Evolutionary conservation across 2,888 invertebrate species (phyloP).

Genomic region (Julus scandinavius): DNA sequence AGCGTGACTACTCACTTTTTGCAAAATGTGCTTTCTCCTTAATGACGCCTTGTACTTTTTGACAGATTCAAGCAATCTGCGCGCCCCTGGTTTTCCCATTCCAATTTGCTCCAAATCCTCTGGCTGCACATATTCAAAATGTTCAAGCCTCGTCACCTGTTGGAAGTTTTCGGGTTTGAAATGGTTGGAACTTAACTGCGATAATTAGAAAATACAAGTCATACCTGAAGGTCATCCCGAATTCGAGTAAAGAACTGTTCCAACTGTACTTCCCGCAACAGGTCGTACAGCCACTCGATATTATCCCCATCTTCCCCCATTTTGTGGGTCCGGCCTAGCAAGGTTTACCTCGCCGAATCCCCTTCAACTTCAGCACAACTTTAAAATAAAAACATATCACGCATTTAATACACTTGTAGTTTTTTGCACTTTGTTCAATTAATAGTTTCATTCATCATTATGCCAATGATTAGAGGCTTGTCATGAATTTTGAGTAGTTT

Average conservation of each 20-base stretch:
- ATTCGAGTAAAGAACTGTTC: constrained; percentile 90
- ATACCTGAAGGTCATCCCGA: constrained; percentile 88
- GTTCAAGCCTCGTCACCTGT: constrained; percentile 88
- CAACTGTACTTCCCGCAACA: constrained; percentile 89
- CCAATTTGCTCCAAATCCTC: constrained; percentile 96
- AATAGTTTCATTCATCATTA: not conserved
- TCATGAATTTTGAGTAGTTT: not conserved
- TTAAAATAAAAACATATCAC: not conserved
- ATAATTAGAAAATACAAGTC: not conserved
- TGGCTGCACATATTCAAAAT: constrained; percentile 96
- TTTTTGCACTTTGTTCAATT: not conserved
- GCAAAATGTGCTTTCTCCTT: constrained; percentile 84
- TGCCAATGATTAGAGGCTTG: not conserved
- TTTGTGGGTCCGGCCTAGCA: constrained; percentile 15
- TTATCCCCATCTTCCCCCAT: constrained; percentile 58
- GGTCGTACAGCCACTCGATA: constrained; percentile 82
- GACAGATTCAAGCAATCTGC: constrained; percentile 89
- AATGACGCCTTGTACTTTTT: constrained; percentile 85
- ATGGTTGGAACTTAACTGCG: constrained; percentile 11
- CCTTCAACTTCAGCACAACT: not conserved
- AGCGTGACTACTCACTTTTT: constrained; percentile 71
- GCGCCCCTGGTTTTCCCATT: constrained; percentile 90
- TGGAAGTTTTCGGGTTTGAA: constrained; percentile 57
- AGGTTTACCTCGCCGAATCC: not conserved
- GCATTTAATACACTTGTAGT: not conserved